phyloP scores from a whole-genome alignment of 2,113 vertebrate genomes.

The Ovis canadensis region DNA sequence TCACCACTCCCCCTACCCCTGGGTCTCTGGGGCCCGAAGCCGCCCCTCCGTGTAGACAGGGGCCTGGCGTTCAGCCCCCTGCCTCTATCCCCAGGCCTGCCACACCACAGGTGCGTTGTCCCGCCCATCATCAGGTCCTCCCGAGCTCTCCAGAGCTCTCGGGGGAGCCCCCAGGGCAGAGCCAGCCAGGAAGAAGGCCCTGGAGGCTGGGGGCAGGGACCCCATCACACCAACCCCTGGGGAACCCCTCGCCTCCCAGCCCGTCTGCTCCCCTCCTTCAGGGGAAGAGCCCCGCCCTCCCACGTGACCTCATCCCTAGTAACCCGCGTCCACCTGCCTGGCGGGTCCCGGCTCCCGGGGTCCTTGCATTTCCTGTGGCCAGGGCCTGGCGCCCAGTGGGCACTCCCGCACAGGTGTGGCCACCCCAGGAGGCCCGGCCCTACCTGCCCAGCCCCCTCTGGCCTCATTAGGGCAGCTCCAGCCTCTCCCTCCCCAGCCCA shows the following conservation, averaged over 20 bases:
- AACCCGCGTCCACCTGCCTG: neutral
- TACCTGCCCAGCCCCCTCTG: slow-evolving; percentile 34
- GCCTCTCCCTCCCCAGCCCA: slow-evolving; percentile 29
- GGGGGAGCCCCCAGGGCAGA: neutral
- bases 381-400: neutral
- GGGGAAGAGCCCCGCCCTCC: neutral
- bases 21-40: neutral
- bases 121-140: fast-evolving
- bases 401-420: neutral
- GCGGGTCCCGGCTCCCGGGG: neutral
- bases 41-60: fast-evolving
- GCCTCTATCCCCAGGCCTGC: neutral
- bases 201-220: fast-evolving
- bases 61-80: neutral
- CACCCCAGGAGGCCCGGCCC: neutral
- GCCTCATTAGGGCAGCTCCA: slow-evolving; percentile 2
- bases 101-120: fast-evolving
- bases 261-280: neutral
- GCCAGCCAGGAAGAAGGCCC: neutral
- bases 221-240: fast-evolving
- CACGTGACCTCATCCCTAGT: fast-evolving
- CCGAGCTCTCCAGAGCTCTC: fast-evolving
- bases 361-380: fast-evolving
- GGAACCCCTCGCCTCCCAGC: neutral
- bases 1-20: fast-evolving